Percentiles rank a stretch among this genome's conserved stretches.
Evolutionary conservation across 2,888 invertebrate species (phyloP).

Genomic region (Anodontia alba): DNA sequence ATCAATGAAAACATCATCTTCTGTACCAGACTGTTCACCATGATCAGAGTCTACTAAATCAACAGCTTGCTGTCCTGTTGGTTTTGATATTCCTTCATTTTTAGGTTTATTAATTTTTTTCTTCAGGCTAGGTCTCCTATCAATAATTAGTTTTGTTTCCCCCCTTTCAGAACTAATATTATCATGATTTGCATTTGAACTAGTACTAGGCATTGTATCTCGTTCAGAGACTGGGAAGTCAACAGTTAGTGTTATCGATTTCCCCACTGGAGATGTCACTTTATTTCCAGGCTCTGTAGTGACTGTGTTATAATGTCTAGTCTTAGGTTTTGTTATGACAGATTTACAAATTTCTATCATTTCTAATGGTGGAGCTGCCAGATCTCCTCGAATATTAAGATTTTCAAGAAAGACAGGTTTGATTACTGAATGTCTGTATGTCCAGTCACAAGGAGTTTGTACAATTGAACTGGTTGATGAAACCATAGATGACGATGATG

Average conservation of each 20-base stretch:
- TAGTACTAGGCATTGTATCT: background rate
- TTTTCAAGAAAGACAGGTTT: slow-evolving; percentile 58
- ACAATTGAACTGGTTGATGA: background rate
- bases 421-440: slow-evolving; percentile 53
- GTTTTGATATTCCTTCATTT: slow-evolving; percentile 10
- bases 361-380: slow-evolving; percentile 64
- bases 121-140: slow-evolving; percentile 60
- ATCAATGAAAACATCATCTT: slow-evolving; percentile 71
- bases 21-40: slow-evolving; percentile 59
- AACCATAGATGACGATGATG: slow-evolving; percentile 49
- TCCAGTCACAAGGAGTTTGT: background rate
- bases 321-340: slow-evolving; percentile 22
- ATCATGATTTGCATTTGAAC: slow-evolving; percentile 7
- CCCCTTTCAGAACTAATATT: slow-evolving; percentile 60
- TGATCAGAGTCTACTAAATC: slow-evolving; percentile 59
- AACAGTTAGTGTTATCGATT: background rate
- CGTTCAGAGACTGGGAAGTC: background rate
- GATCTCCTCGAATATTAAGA: slow-evolving; percentile 56
- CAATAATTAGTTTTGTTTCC: slow-evolving; percentile 60
- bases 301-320: background rate
- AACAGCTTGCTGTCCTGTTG: background rate
- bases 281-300: slow-evolving; percentile 12
- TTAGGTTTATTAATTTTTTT: slow-evolving; percentile 41
- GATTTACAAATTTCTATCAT: slow-evolving; percentile 64
- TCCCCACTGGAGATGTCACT: slow-evolving; percentile 7